Evolutionary conservation across 1,140 invertebrate species (phyloP).

Genomic region (Zaprionus ghesquierei): DNA sequence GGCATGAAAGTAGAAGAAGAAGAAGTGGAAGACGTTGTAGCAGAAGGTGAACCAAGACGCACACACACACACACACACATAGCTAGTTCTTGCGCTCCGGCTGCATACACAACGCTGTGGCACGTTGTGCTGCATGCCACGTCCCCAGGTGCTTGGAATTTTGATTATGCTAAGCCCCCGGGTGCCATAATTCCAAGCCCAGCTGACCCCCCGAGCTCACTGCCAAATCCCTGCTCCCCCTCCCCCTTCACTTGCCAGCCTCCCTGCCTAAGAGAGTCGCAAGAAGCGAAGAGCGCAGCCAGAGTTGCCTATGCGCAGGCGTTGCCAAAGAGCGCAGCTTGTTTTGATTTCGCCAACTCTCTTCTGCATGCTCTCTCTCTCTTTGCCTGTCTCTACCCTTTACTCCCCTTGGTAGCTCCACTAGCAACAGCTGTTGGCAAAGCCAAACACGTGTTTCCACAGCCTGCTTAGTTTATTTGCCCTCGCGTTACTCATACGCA

Average conservation of each 20-base stretch:
- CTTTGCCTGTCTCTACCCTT: background rate
- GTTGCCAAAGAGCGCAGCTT: constrained; percentile 8
- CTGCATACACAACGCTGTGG: constrained; percentile 35
- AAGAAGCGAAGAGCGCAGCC: constrained; percentile 25
- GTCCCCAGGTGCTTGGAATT: constrained; percentile 80
- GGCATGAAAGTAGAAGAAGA: constrained; percentile 6
- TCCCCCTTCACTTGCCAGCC: background rate
- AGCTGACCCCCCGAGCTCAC: constrained; percentile 19
- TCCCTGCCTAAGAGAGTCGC: constrained; percentile 22
- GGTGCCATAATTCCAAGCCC: constrained; percentile 82
- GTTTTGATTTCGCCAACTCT: constrained; percentile 25
- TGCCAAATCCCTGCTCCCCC: background rate
- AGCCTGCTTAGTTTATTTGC: background rate
- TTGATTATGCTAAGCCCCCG: constrained; percentile 82
- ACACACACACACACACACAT: constrained; percentile 10
- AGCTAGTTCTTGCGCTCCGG: constrained; percentile 23
- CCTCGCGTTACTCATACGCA: constrained; percentile 66
- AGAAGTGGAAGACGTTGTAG: constrained; percentile 13
- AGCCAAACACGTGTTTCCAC: constrained; percentile 28
- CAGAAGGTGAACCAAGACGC: constrained; percentile 2
- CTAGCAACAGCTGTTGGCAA: constrained; percentile 27
- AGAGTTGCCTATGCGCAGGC: background rate
- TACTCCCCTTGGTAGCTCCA: background rate
- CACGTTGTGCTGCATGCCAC: constrained; percentile 50
- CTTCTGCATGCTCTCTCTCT: background rate